These are phyloP conservation scores for Odobenus rosmarus DNA, from an alignment of 2,113 vertebrate species.

Conservation along the genomic window DNA sequence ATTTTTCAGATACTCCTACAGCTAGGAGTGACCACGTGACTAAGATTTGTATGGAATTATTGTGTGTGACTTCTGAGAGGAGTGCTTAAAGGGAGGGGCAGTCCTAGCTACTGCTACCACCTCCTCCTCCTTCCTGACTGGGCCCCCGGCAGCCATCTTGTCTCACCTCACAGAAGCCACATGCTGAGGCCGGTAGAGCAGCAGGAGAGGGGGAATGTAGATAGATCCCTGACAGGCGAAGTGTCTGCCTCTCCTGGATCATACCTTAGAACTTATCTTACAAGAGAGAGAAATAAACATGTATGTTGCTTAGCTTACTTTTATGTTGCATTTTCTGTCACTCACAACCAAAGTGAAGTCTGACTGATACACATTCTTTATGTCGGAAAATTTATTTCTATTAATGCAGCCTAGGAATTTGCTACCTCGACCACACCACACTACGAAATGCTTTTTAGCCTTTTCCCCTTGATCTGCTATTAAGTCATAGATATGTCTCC, in stretches of 20 bases:
- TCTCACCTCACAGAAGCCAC: background rate
- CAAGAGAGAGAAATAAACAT: background rate
- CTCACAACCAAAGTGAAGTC: background rate
- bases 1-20: background rate
- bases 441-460: background rate
- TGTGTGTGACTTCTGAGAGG: background rate
- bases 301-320: background rate
- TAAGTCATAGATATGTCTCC: background rate
- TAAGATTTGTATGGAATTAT: background rate
- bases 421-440: background rate
- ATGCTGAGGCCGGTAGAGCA: background rate
- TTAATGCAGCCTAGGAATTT: background rate
- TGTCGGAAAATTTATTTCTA: background rate
- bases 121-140: background rate
- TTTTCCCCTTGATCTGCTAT: background rate
- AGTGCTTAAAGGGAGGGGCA: background rate
- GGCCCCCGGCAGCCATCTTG: background rate
- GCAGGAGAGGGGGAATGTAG: background rate
- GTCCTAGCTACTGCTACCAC: background rate
- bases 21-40: background rate
- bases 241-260: background rate
- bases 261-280: background rate
- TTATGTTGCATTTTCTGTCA: constrained; percentile 2
- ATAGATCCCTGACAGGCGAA: too few relatives aligned
- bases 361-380: background rate